Conservation (phyloP, 64 coral and sea anemone species). For the Astreopora myriophthalma region DNA sequence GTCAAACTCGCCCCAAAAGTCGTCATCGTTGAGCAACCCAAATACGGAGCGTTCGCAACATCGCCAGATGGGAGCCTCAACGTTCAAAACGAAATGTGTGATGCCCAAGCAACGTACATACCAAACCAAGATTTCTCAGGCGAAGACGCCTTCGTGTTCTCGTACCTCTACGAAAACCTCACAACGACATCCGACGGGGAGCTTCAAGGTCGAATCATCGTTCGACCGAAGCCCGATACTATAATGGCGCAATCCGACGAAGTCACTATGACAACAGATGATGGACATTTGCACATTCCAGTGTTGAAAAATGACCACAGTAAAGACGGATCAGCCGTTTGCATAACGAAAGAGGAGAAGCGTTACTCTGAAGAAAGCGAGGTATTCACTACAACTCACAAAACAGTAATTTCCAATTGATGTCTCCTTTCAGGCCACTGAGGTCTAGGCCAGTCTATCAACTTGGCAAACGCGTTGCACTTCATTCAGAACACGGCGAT, state of each 20-base stretch:
- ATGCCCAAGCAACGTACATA: conserved; percentile 72
- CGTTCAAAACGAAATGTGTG: conserved; percentile 77
- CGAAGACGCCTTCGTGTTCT: conserved; percentile 88
- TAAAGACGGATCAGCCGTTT: conserved; percentile 76
- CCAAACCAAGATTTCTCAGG: conserved; percentile 83
- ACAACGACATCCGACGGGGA: conserved; percentile 83
- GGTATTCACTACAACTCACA: background rate
- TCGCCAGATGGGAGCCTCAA: conserved; percentile 65
- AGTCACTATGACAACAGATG: conserved; percentile 75
- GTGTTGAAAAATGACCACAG: conserved; percentile 86
- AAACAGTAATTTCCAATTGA: background rate
- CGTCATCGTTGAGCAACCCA: conserved; percentile 70
- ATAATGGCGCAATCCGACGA: conserved; percentile 77
- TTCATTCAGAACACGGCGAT: too few species aligned
- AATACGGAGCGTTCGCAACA: conserved; percentile 73
- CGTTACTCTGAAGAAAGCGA: background rate
- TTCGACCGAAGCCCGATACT: conserved; percentile 71
- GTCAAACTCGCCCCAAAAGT: conserved; percentile 68
- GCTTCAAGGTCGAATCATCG: conserved; percentile 78
- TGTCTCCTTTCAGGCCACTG: too few species aligned
- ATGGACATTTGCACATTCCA: conserved; percentile 89
- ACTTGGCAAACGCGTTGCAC: too few species aligned
- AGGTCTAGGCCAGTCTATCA: too few species aligned
- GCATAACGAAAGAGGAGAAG: conserved; percentile 59
- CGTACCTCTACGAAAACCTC: conserved; percentile 84